Evolutionary conservation across 2,113 vertebrate genomes (phyloP).

Genomic region (Noturus placidus): DNA sequence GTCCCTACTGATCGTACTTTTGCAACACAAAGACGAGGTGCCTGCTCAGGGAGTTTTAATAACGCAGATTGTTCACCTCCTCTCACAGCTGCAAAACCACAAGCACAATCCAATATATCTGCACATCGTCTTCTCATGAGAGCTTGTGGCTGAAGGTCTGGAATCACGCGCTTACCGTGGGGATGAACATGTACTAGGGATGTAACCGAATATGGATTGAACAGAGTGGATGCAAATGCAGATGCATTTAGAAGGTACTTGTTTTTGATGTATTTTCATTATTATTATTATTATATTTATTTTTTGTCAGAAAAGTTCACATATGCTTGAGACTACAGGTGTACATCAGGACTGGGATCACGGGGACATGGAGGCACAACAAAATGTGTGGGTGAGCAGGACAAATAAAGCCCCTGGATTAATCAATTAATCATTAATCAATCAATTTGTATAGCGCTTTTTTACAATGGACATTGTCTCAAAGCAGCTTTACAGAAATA

Average conservation of each 20-base stretch:
- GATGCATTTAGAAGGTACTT: not conserved
- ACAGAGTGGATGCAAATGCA: too few species aligned
- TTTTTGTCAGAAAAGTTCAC: not conserved
- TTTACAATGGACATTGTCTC: too few species aligned
- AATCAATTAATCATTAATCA: too few species aligned
- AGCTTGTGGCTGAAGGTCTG: not conserved
- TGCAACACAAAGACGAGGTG: slow-evolving; percentile 29
- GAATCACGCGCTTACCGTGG: too few species aligned
- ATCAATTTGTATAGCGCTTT: too few species aligned
- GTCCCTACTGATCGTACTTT: slow-evolving; percentile 23
- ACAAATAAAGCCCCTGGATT: not conserved
- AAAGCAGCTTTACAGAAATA: too few species aligned
- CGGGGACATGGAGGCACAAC: too few species aligned
- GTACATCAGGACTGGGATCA: not conserved
- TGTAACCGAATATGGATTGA: not conserved
- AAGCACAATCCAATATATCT: not conserved
- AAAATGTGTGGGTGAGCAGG: not conserved
- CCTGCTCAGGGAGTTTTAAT: slow-evolving; percentile 28
- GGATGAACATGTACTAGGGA: not conserved
- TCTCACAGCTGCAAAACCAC: not conserved
- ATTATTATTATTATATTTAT: not conserved
- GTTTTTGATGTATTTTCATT: too few species aligned
- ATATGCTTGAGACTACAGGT: too few species aligned
- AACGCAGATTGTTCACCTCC: slow-evolving; percentile 12
- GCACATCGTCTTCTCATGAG: not conserved